These are phyloP conservation scores for Morpho deidamia DNA, from an alignment of 2,888 invertebrate genomes.

Conservation along the genomic window DNA sequence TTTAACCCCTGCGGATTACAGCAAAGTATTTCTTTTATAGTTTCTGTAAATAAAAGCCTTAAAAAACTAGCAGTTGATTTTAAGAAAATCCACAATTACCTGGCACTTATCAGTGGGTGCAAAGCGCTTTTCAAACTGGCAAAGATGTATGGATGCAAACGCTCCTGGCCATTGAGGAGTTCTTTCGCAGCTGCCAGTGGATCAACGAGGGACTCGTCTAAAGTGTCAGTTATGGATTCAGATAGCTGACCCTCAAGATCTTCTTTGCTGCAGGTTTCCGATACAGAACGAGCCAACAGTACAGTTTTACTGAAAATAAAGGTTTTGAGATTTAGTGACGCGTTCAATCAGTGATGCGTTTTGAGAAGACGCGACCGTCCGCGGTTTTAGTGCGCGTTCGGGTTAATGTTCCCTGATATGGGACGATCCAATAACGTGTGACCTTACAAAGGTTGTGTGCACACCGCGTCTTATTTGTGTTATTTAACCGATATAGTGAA, in stretches of 20 bases:
- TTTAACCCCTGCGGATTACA: too few relatives aligned
- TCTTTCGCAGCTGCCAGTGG: slow-evolving; percentile 46
- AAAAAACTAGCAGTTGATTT: not conserved
- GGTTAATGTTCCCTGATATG: too few relatives aligned
- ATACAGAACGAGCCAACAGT: slow-evolving; percentile 39
- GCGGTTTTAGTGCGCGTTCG: too few relatives aligned
- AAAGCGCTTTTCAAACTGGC: slow-evolving; percentile 86
- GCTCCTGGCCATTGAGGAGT: slow-evolving; percentile 85
- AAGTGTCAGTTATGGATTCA: slow-evolving; percentile 27
- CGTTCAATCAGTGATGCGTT: too few relatives aligned
- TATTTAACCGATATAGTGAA: too few relatives aligned
- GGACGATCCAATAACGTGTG: too few relatives aligned
- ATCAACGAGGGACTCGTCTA: slow-evolving; percentile 13
- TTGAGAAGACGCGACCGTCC: too few relatives aligned
- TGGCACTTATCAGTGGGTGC: slow-evolving; percentile 84
- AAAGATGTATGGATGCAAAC: slow-evolving; percentile 85
- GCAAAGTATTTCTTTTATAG: too few relatives aligned
- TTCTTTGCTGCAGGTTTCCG: slow-evolving; percentile 40
- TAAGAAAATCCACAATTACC: slow-evolving; percentile 38
- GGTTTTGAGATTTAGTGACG: too few relatives aligned
- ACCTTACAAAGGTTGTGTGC: too few relatives aligned
- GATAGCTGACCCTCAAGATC: slow-evolving; percentile 25
- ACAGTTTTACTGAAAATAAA: slow-evolving; percentile 40
- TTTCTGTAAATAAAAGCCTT: too few relatives aligned
- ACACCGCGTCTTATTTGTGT: too few relatives aligned